Base-by-base conservation (phyloP, 2,888 invertebrate species). In the Caenorhabditis drosophilae region DNA sequence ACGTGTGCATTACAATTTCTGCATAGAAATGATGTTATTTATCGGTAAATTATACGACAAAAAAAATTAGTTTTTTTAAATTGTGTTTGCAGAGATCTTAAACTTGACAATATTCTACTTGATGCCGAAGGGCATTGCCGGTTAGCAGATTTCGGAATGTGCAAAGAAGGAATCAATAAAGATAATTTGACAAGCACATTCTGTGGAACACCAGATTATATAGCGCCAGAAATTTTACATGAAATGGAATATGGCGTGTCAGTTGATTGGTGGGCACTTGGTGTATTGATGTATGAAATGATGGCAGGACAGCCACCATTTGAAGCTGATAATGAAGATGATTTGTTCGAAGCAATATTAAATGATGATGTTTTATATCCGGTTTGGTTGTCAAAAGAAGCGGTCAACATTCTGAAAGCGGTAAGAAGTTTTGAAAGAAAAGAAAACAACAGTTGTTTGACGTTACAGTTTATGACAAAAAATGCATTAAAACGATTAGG, bases 291-390 rank as follows among this genome's bases (percentile, higher is more conserved):
- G 78, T 97, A 97, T 86, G 96, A 97, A 88, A 97, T 97, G 96
- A 91, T 96, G 92, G 96, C 95, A 1, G 96, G 97, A 0, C 97
- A 98, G 86, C 97, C 97, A 60, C 97, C 97, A 15, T 98, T 98
- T 86, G 97, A 98, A 87, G 97, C 97, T 4, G 97, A 98, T 87
- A 97, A 97, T 87, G 98, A 98, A 86, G 97, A 98, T 85, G 97
- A 98, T 85, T 88, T 98, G 66, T 98, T 98, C 87, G 96, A 98
- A 54, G 70, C 93, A 73, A 98, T 98, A 84, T 88, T 97, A 80
- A 93, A 94, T 84, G 97, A 98, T 84, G 97, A 98, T 86, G 97
- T 98, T 53, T 88, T 95, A 20, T 98, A 97, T 86, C 97, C 97
- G 15, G 95, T 96, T 16, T 97, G 97, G 97, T 86, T 93, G 52